Base-by-base conservation (phyloP, 2,797 vertebrate species). In the Gymnodraco acuticeps region DNA sequence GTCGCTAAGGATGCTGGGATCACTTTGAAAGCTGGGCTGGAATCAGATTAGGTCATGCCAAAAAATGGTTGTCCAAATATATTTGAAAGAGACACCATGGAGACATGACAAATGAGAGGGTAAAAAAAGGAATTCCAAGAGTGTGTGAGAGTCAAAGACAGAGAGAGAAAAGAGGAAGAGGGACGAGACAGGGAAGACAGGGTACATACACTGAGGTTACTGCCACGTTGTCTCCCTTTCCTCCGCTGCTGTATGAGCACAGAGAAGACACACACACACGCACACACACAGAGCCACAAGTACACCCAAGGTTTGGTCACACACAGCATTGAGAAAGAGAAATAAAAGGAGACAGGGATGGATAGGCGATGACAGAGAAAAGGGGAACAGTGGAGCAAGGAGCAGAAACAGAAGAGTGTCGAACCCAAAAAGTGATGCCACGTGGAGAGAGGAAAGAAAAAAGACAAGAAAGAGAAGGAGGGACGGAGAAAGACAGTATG, bases 171-270 rank as follows among this genome's bases (percentile, higher is more conserved):
- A 61, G 65, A 71, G 56, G 70, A 73, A 77, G 56, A 60, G 9
- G 70, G 80, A 81, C 38, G 13, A 86, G 83, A 89, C 79, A 85
- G 84, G 84, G 81, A 88, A 88, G 92, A 92, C 89, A 93, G 74
- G 87, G 95, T 96, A 97, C 97, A 96, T 97, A 98, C 97, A 96
- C 96, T 96, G 94, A 97, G 96, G 93, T 96, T 95, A 97, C 95
- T 97, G 93, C 96, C 96, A 93, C 96, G 96, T 90, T 96, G 96
- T 93, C 96, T 96, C 91, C 95, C 96, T 96, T 96, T 97, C 95
- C 96, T 97, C 94, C 96, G 95, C 95, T 97, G 96, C 95, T 95
- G 93, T 91, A 90, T 86, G 87, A 92, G 88, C 92, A 93, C 93
- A 93, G 88, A 94, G 85, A 94, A 92, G 70, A 94, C 88, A 89